These are phyloP conservation scores for Sussaba pulchella DNA, from an alignment of 2,888 invertebrate species.

Conservation along the genomic window DNA sequence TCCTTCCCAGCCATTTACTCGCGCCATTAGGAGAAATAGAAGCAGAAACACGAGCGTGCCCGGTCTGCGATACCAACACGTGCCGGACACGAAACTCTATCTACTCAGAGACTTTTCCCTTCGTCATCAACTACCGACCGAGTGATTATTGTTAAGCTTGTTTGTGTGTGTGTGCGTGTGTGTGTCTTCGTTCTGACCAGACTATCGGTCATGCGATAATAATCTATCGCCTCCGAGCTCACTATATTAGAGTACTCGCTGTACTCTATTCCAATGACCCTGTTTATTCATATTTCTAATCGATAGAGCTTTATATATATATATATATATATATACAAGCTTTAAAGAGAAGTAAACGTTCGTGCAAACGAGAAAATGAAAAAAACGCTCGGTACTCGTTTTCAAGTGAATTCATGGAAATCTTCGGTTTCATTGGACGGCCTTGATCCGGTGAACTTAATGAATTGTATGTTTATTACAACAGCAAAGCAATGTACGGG, in stretches of 20 bases:
- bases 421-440: too few relatives aligned
- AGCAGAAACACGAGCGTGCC: conserved; percentile 22
- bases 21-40: conserved; percentile 28
- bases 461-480: too few relatives aligned
- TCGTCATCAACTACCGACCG: not conserved
- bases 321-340: not conserved
- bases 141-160: conserved; percentile 26
- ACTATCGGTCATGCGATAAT: conserved; percentile 52
- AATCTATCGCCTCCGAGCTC: conserved; percentile 51
- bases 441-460: too few relatives aligned
- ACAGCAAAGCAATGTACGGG: too few relatives aligned
- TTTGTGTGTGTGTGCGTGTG: conserved; percentile 33
- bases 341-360: not conserved
- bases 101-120: conserved; percentile 21
- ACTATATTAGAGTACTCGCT: conserved; percentile 12
- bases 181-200: conserved; percentile 14
- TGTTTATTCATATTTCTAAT: conserved; percentile 1
- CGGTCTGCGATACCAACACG: conserved; percentile 9
- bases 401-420: too few relatives aligned
- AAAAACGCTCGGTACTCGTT: not conserved
- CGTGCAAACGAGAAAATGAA: not conserved
- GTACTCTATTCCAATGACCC: not conserved
- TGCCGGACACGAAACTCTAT: conserved; percentile 51
- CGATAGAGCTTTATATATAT: not conserved
- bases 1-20: conserved; percentile 26